Conservation (phyloP, 2,797 vertebrate species). For the Molossus alvarezi region DNA sequence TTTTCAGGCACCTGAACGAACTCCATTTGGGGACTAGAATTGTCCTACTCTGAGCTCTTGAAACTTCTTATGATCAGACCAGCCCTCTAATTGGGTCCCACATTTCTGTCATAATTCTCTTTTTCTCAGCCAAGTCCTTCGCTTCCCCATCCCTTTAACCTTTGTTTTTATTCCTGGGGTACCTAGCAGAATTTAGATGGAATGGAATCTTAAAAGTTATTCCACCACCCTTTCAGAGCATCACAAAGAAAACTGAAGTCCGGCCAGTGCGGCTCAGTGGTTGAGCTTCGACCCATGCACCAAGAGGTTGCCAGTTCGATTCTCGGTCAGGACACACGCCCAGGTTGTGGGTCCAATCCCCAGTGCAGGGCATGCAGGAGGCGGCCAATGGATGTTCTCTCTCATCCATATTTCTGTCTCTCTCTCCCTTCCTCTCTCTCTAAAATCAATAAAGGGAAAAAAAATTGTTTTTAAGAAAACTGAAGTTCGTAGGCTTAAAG, state of each 20-base stretch:
- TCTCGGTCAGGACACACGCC: too few species aligned
- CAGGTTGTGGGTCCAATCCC: too few species aligned
- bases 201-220: not conserved
- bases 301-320: too few species aligned
- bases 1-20: not conserved
- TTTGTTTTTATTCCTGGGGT: not conserved
- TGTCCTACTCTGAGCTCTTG: not conserved
- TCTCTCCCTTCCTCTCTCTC: too few species aligned
- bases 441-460: too few species aligned
- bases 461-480: not conserved
- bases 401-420: too few species aligned
- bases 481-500: not conserved
- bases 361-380: too few species aligned
- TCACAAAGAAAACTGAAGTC: constrained; percentile 17
- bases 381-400: too few species aligned
- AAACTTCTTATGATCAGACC: not conserved
- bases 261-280: too few species aligned
- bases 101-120: not conserved
- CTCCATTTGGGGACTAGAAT: not conserved
- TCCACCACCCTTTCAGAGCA: not conserved
- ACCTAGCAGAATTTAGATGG: not conserved
- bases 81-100: not conserved
- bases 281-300: too few species aligned
- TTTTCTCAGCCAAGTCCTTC: not conserved
- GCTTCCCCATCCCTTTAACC: not conserved